Percentiles rank a stretch among this genome's conserved stretches.
Evolutionary conservation across 2,888 invertebrate species (phyloP).

Genomic region (Hypena proboscidalis): DNA sequence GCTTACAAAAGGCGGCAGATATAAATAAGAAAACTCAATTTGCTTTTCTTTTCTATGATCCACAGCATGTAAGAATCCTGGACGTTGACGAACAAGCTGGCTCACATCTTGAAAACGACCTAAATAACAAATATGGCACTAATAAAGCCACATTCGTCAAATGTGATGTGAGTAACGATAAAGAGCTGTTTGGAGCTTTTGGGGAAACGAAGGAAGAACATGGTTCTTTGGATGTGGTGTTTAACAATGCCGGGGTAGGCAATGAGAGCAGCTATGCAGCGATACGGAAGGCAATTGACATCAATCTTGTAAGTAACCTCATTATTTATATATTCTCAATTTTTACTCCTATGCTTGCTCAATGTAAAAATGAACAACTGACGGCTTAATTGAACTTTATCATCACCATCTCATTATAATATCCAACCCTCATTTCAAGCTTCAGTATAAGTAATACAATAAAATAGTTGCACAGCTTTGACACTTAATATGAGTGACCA

Average conservation of each 20-base stretch:
- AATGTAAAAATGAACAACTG: not conserved
- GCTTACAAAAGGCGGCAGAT: no score
- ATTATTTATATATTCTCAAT: not conserved
- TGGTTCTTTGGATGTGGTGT: constrained; percentile 49
- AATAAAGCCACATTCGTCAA: constrained; percentile 49
- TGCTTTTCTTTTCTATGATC: no score
- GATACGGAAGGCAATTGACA: constrained; percentile 45
- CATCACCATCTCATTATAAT: no score
- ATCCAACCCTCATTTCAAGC: no score
- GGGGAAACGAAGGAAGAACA: constrained; percentile 36
- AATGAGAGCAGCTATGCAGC: constrained; percentile 38
- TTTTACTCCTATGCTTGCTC: not conserved
- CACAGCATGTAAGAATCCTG: constrained; percentile 51
- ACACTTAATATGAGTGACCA: no score
- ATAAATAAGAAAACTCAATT: no score
- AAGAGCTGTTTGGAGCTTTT: constrained; percentile 44
- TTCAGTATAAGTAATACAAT: no score
- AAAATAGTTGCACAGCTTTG: no score
- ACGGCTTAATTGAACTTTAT: not conserved
- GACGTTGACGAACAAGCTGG: constrained; percentile 51
- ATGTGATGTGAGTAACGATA: constrained; percentile 55
- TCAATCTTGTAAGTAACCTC: constrained; percentile 50
- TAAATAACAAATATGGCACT: constrained; percentile 45
- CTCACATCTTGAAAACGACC: constrained; percentile 39
- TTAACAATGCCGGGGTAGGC: constrained; percentile 58